phyloP scores from a whole-genome alignment of 35 echinoderm and acorn worm species.

The Hemicentrotus pulcherrimus region DNA sequence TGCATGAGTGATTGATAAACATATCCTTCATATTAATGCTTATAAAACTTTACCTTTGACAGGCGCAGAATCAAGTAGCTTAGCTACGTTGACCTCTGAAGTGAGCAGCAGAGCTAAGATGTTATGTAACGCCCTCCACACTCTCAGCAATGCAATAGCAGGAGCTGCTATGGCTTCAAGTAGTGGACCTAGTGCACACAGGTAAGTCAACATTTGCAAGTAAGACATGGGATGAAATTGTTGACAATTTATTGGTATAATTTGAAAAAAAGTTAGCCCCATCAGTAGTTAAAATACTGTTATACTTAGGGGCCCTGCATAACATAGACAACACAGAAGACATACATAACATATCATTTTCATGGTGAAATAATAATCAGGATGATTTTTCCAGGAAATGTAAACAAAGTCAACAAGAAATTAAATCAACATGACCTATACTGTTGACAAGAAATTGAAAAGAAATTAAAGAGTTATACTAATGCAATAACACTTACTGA shows the following conservation, averaged over 20 bases:
- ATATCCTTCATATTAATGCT: neutral
- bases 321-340: neutral
- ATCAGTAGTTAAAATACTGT: neutral
- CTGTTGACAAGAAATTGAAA: no score
- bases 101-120: conserved; percentile 80
- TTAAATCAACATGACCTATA: no score
- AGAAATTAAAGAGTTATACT: no score
- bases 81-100: conserved; percentile 63
- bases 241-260: no score
- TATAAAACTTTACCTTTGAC: conserved; percentile 4
- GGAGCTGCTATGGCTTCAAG: conserved; percentile 75
- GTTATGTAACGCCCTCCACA: conserved; percentile 87
- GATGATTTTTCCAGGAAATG: no score
- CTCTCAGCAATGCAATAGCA: conserved; percentile 85
- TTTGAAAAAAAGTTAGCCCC: neutral
- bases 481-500: no score
- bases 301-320: neutral
- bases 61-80: conserved; percentile 45
- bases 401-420: no score
- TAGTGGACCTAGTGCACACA: conserved; percentile 14
- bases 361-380: no score
- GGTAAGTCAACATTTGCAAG: neutral
- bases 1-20: no score
- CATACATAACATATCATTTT: no score
- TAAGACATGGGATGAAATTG: neutral